phyloP scores from a whole-genome alignment of 1,140 invertebrate genomes.

The Leptinotarsa texana region DNA sequence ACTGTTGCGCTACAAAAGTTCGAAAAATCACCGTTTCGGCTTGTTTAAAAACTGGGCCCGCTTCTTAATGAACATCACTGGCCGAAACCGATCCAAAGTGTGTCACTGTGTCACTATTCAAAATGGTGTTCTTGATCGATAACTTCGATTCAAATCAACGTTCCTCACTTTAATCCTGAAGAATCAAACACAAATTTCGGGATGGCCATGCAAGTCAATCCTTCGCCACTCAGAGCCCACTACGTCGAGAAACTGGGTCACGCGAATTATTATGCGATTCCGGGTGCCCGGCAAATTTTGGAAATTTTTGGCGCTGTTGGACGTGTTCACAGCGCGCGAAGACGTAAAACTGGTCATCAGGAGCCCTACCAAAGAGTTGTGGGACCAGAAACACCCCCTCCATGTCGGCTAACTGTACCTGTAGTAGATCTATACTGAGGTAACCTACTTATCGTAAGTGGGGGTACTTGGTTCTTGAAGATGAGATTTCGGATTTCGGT shows the following conservation, averaged over 20 bases:
- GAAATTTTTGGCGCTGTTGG: constrained; percentile 32
- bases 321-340: constrained; percentile 40
- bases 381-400: constrained; percentile 47
- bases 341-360: constrained; percentile 47
- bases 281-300: constrained; percentile 1
- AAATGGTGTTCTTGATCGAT: constrained; percentile 22
- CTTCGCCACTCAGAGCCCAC: background rate
- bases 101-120: constrained; percentile 44
- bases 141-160: background rate
- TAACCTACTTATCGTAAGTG: constrained; percentile 50
- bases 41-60: constrained; percentile 34
- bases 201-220: background rate
- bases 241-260: background rate
- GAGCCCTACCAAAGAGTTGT: constrained; percentile 47
- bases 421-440: constrained; percentile 53
- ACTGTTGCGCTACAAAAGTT: background rate
- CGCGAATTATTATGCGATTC: background rate
- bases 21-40: constrained; percentile 39
- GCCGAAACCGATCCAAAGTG: constrained; percentile 36
- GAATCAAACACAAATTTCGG: background rate
- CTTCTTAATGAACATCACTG: constrained; percentile 40
- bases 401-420: constrained; percentile 54
- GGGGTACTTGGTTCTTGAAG: constrained; percentile 35
- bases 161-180: background rate
- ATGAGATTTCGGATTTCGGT: constrained; percentile 36